Percentiles rank a stretch among this genome's conserved stretches.
Conservation (phyloP, 2,113 vertebrate genomes). For the Centropus bengalensis region DNA sequence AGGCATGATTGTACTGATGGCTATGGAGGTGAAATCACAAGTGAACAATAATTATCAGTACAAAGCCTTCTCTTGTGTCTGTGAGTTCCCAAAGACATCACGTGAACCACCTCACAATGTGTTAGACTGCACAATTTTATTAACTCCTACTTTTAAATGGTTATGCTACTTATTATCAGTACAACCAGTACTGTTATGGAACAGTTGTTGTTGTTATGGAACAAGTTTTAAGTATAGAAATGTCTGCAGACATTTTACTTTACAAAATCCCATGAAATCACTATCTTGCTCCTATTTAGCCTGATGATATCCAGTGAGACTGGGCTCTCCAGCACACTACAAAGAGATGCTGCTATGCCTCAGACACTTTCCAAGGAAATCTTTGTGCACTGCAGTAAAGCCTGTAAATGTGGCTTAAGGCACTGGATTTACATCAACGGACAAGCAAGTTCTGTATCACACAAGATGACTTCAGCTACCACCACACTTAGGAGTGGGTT, state of each 20-base stretch:
- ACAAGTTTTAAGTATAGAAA: not conserved
- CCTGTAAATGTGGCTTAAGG: not conserved
- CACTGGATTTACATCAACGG: not conserved
- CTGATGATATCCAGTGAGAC: not conserved
- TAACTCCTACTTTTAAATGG: not conserved
- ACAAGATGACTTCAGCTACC: not conserved
- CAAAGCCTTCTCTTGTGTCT: not conserved
- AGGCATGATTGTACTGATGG: not conserved
- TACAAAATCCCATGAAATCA: not conserved
- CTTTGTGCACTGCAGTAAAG: fast-evolving
- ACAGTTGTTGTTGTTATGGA: not conserved
- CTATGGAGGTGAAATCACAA: not conserved
- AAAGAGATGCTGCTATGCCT: not conserved
- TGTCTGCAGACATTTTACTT: not conserved
- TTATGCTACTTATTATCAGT: not conserved
- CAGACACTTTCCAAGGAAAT: fast-evolving
- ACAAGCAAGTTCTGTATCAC: not conserved
- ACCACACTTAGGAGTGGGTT: not conserved
- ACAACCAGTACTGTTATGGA: not conserved
- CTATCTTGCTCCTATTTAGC: not conserved
- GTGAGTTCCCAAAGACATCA: not conserved
- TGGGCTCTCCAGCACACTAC: not conserved
- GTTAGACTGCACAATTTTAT: not conserved
- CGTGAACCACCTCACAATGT: not conserved
- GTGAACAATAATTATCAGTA: not conserved